These are phyloP conservation scores for Xestobium rufovillosum DNA, from an alignment of 2,888 invertebrate genomes.

Conservation along the genomic window DNA sequence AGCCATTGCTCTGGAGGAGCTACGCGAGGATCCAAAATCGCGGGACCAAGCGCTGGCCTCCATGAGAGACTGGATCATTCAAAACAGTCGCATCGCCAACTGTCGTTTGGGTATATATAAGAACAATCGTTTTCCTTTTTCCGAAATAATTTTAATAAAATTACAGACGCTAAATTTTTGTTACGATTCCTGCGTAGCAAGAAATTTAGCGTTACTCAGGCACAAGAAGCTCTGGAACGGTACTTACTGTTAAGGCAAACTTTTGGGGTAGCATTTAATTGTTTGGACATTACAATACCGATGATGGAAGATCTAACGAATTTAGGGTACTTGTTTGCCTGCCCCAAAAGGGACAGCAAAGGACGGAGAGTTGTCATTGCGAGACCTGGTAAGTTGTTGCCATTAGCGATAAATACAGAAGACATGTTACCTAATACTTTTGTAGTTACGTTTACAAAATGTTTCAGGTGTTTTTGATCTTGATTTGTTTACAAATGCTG, in stretches of 20 bases:
- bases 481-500: slow-evolving; percentile 65
- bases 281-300: slow-evolving; percentile 63
- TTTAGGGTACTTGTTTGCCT: slow-evolving; percentile 68
- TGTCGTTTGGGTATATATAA: slow-evolving; percentile 55
- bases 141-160: not conserved
- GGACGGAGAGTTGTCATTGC: slow-evolving; percentile 71
- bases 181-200: slow-evolving; percentile 72
- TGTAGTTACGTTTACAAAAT: not conserved
- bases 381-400: slow-evolving; percentile 58
- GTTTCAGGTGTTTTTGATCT: slow-evolving; percentile 67
- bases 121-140: slow-evolving; percentile 1
- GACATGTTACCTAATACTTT: not conserved
- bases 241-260: slow-evolving; percentile 71
- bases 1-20: slow-evolving; percentile 56
- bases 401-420: not conserved
- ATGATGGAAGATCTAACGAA: slow-evolving; percentile 64
- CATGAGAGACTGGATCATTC: slow-evolving; percentile 61
- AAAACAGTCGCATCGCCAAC: slow-evolving; percentile 62
- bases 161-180: slow-evolving; percentile 59
- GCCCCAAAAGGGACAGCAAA: slow-evolving; percentile 65
- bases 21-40: slow-evolving; percentile 59
- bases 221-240: slow-evolving; percentile 68
- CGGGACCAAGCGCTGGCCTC: slow-evolving; percentile 59
- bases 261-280: slow-evolving; percentile 66
- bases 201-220: slow-evolving; percentile 73